Conservation (phyloP, 2,797 vertebrate species). For the Tangara arthus region DNA sequence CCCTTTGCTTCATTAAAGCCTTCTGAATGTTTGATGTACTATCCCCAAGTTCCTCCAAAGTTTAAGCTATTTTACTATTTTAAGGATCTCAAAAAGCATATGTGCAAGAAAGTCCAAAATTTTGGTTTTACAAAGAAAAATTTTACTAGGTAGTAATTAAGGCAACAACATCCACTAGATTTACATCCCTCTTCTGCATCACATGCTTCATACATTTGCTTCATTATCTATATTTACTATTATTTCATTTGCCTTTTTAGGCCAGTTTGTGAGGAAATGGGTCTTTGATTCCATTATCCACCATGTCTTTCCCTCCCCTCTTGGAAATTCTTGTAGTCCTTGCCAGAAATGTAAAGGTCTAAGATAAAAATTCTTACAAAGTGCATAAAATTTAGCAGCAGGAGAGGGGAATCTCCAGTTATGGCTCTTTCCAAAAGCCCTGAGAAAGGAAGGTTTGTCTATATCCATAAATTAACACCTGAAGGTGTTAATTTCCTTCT, state of each 20-base stretch:
- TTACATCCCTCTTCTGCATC: neutral
- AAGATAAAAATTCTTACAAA: neutral
- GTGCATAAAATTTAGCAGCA: neutral
- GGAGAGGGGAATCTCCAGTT: neutral
- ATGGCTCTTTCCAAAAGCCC: neutral
- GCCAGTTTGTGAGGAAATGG: neutral
- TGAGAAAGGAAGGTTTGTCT: neutral
- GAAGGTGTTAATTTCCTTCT: neutral
- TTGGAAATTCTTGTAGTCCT: neutral
- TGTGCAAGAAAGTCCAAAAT: neutral
- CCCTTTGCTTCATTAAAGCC: neutral
- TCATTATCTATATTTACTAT: neutral
- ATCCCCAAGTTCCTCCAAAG: neutral
- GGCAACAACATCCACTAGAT: neutral
- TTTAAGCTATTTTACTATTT: neutral
- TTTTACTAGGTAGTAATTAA: neutral
- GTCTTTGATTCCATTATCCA: neutral
- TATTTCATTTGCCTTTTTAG: neutral
- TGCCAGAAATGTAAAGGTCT: neutral
- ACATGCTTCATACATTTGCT: neutral
- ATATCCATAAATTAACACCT: neutral
- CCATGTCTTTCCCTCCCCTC: neutral
- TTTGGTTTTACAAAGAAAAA: neutral
- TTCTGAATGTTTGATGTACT: neutral
- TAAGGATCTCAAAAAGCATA: neutral